phyloP scores from a whole-genome alignment of 2,797 vertebrate species.

The Ciconia nigra region DNA sequence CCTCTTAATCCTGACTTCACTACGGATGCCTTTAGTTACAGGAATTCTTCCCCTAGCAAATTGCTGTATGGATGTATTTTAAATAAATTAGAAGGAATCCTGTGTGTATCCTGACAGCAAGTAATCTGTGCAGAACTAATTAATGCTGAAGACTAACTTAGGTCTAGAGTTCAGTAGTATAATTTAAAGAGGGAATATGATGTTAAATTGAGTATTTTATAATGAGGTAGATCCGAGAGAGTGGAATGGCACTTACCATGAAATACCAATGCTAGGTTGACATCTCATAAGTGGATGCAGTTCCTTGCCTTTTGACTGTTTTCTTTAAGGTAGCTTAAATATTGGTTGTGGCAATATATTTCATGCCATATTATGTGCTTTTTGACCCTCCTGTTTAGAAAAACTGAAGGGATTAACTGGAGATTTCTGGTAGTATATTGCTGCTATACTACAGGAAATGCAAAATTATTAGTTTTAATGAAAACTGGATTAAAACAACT shows the following conservation, averaged over 20 bases:
- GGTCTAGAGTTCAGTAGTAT: not conserved
- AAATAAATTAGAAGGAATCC: not conserved
- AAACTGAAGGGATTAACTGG: not conserved
- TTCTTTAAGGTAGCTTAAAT: not conserved
- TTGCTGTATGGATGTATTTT: not conserved
- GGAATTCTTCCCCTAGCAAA: not conserved
- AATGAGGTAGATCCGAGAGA: not conserved
- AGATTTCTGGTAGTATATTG: not conserved
- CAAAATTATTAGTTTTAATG: not conserved
- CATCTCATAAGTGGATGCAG: not conserved
- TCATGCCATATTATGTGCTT: not conserved
- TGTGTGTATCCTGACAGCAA: not conserved
- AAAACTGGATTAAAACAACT: not conserved
- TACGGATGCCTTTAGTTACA: not conserved
- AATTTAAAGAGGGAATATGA: not conserved
- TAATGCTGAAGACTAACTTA: not conserved
- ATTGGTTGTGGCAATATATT: not conserved
- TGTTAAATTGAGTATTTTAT: not conserved
- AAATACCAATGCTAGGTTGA: not conserved
- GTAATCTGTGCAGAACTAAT: not conserved
- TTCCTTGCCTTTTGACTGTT: not conserved
- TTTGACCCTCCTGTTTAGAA: not conserved
- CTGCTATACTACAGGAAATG: not conserved
- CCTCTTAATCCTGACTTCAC: not conserved
- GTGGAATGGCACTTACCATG: not conserved